Conservation (phyloP, 2,888 invertebrate genomes). For the Diarsia rubi region DNA sequence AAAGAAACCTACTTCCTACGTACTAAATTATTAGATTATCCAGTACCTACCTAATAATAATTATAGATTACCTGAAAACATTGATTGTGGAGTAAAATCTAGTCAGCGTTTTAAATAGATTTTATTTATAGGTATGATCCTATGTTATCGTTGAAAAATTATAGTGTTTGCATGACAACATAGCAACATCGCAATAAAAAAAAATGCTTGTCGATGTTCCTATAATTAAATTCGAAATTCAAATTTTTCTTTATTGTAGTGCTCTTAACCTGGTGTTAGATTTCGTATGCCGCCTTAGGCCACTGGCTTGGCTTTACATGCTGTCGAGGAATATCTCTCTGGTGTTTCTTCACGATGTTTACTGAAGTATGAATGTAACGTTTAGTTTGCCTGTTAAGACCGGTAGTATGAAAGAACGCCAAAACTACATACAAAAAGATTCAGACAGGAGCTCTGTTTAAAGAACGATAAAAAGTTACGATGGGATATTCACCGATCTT, state of each 20-base stretch:
- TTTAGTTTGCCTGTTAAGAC: background rate
- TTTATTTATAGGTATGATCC: background rate
- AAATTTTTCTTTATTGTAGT: background rate
- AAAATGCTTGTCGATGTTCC: background rate
- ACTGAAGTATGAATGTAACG: background rate
- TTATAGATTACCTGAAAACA: background rate
- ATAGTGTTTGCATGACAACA: background rate
- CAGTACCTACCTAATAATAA: too few species aligned
- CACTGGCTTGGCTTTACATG: too few species aligned
- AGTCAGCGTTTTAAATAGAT: constrained; percentile 1
- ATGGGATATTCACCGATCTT: background rate
- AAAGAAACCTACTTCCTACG: background rate
- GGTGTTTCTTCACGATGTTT: too few species aligned
- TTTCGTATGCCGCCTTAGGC: too few species aligned
- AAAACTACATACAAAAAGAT: background rate
- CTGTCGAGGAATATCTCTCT: too few species aligned
- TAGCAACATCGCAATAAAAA: background rate
- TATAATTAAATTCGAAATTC: background rate
- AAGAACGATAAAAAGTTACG: background rate
- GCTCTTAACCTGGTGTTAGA: too few species aligned
- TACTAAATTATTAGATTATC: background rate
- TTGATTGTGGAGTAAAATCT: background rate
- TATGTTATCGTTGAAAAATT: background rate
- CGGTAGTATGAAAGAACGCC: background rate
- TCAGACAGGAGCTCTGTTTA: background rate